These are phyloP conservation scores for Gadopsis bispinosus DNA, from an alignment of 2,797 vertebrate genomes.

Conservation along the genomic window DNA sequence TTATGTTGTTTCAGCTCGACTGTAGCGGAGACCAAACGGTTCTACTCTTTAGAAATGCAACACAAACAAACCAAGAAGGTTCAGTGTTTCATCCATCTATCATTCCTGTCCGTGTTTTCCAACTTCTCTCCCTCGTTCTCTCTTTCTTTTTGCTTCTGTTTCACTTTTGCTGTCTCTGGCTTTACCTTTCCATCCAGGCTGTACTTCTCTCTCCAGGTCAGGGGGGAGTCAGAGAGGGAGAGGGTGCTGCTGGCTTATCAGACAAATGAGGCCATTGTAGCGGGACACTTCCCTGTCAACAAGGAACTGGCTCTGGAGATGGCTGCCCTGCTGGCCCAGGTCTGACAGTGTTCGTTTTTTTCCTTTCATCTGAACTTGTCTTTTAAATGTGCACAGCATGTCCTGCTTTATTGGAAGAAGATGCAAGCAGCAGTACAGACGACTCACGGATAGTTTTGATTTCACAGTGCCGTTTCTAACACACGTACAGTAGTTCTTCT, in stretches of 20 bases:
- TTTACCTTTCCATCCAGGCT: constrained; percentile 81
- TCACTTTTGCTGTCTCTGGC: background rate
- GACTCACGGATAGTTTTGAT: background rate
- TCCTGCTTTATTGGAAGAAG: background rate
- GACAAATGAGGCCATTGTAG: constrained; percentile 93
- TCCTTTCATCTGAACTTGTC: background rate
- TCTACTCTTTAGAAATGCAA: background rate
- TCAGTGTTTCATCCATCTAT: background rate
- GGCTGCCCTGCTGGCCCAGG: constrained; percentile 96
- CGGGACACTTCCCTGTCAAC: constrained; percentile 95
- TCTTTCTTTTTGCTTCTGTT: background rate
- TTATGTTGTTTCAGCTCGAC: background rate
- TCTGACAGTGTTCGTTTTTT: constrained; percentile 54
- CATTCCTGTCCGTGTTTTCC: background rate
- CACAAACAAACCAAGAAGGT: background rate
- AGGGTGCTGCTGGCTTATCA: constrained; percentile 94
- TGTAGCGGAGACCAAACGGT: background rate
- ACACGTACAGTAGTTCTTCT: background rate
- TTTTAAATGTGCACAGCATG: background rate
- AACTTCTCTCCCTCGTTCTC: background rate
- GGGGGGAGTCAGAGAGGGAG: constrained; percentile 95
- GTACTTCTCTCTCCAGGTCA: constrained; percentile 92
- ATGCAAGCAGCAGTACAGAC: background rate
- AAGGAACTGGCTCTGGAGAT: constrained; percentile 97
- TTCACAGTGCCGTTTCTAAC: background rate